A percentile compares a stretch with the other conserved stretches of the same genome.
phyloP scores from a whole-genome alignment of 1,140 invertebrate species.

The Neomicropteryx cornuta region DNA sequence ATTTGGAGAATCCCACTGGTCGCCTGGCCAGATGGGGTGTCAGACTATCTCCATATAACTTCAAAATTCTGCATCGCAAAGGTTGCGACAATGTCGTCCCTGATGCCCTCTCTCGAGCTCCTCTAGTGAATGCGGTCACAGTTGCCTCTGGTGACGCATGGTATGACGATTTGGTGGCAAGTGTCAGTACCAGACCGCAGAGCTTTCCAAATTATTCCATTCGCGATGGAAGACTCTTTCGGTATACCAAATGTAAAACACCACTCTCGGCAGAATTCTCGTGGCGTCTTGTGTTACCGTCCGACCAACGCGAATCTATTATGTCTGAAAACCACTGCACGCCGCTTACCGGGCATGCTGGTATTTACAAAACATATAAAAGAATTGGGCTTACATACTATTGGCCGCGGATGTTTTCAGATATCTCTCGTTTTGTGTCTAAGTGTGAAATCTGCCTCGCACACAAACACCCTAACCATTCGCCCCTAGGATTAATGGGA shows the following conservation, averaged over 20 bases:
- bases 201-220: constrained; percentile 8
- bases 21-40: constrained; percentile 11
- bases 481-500: constrained; percentile 21
- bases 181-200: too few species aligned
- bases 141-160: constrained; percentile 4
- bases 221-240: constrained; percentile 9
- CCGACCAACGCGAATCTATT: too few species aligned
- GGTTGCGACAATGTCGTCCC: constrained; percentile 21
- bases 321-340: too few species aligned
- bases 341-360: too few species aligned
- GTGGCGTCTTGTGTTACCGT: constrained; percentile 20
- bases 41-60: constrained; percentile 8
- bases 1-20: constrained; percentile 8
- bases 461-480: constrained; percentile 19
- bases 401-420: too few species aligned
- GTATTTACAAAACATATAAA: too few species aligned
- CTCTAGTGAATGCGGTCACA: background rate
- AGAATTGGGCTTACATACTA: too few species aligned
- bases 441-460: too few species aligned
- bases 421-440: too few species aligned
- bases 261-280: constrained; percentile 11
- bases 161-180: too few species aligned
- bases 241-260: constrained; percentile 7
- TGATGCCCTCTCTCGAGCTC: constrained; percentile 20
- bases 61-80: constrained; percentile 14